Percentiles rank a stretch among this genome's conserved stretches.
These are phyloP conservation scores for Coremacera marginata DNA, from an alignment of 2,888 invertebrate species.

Conservation along the genomic window DNA sequence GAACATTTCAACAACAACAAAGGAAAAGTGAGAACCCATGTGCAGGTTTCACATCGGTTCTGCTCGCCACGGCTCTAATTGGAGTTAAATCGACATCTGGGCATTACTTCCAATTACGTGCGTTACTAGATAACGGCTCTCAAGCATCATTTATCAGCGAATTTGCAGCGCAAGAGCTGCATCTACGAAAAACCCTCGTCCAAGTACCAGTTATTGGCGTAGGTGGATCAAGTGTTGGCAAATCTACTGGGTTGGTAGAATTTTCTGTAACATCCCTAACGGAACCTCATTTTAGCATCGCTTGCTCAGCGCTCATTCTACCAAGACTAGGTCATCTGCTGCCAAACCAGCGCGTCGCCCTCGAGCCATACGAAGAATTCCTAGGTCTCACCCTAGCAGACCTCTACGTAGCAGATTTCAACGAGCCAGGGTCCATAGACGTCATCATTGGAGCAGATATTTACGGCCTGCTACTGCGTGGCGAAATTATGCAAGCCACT, in stretches of 20 bases:
- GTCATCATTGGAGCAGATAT: conserved; percentile 42
- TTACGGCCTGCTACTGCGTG: conserved; percentile 35
- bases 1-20: not conserved
- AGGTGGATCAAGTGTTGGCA: conserved; percentile 32
- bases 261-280: conserved; percentile 37
- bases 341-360: conserved; percentile 19
- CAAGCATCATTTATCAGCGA: conserved; percentile 44
- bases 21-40: not conserved
- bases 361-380: conserved; percentile 32
- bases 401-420: conserved; percentile 30
- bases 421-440: conserved; percentile 39
- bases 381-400: conserved; percentile 38
- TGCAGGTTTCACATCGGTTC: not conserved
- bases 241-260: conserved; percentile 38
- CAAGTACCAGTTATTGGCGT: conserved; percentile 35
- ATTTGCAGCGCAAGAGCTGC: conserved; percentile 41
- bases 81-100: conserved; percentile 3
- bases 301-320: conserved; percentile 37
- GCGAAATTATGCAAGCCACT: conserved; percentile 29
- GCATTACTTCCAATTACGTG: conserved; percentile 24
- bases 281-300: conserved; percentile 39
- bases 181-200: conserved; percentile 33
- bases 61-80: not conserved
- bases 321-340: conserved; percentile 39
- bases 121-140: conserved; percentile 39